Base-by-base conservation (phyloP, 2,797 vertebrate species). In the Psittacula echo region DNA sequence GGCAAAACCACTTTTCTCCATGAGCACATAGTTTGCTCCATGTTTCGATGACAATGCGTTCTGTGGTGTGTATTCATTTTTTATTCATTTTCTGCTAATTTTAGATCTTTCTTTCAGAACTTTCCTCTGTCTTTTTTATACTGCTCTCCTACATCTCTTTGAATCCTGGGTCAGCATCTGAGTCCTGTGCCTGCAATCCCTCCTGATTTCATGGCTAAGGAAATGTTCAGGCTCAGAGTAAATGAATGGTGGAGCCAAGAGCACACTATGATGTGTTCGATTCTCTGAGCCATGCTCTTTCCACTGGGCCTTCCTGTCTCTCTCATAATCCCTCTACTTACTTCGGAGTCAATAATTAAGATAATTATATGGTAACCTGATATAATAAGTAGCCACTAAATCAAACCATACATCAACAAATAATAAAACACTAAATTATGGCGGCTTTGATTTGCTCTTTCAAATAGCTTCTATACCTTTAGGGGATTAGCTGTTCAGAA, bases 301-400 rank as follows among this genome's bases (percentile, higher is more conserved):
- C 85, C 75, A 89, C 72, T 66, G 87, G 89, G 87, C 87, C 77
- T 94, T 93, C 42, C 90, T 87, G 85, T 88, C 87, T 95, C 82
- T 90, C 87, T 94, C 78, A 53, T 93, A 94, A 95, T 94, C 78
- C 90, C 86, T 82, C 86, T 89, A 74, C 89, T 95, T 96, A 95
- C 71, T 94, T 94, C 65, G 42, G 72, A 96, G 94, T 95, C 88
- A 92, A 94, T 94, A 96, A 96, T 96, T 94, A 97, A 90, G 94
- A 93, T 96, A 96, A 96, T 96, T 96, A 97, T 80, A 96, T 74
- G 84, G 96, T 96, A 96, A 97, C 90, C 86, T 85, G 95, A 96
- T 97, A 96, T 90, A 96, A 94, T 95, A 95, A 96, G 94, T 96
- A 94, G 91, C 87, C 91, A 90, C 94, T 96, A 93, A 96, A 95